Evolutionary conservation across 2,888 invertebrate species (phyloP).

Genomic region (Caenorhabditis virilis): DNA sequence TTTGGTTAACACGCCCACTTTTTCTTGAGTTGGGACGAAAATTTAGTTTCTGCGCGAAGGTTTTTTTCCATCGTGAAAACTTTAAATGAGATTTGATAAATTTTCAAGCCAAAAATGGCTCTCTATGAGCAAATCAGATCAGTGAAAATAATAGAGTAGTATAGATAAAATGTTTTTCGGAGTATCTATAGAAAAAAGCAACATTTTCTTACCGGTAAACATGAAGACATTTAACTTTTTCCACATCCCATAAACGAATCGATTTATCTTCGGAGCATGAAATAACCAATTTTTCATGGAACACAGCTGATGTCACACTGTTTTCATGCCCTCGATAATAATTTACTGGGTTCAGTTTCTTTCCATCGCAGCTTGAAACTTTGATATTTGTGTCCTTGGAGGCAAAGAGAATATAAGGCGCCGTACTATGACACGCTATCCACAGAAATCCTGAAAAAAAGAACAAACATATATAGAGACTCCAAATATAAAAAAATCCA

Average conservation of each 20-base stretch:
- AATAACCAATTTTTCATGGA: constrained; percentile 91
- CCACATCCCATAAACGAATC: constrained; percentile 98
- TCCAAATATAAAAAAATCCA: too few species aligned
- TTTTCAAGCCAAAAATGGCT: too few species aligned
- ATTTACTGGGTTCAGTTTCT: constrained; percentile 89
- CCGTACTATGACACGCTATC: constrained; percentile 92
- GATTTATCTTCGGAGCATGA: constrained; percentile 97
- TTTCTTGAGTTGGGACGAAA: too few species aligned
- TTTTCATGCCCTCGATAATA: constrained; percentile 99
- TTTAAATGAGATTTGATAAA: too few species aligned
- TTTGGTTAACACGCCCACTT: too few species aligned
- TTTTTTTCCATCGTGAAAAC: too few species aligned
- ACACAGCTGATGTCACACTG: constrained; percentile 95
- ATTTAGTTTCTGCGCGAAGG: too few species aligned
- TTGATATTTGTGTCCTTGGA: constrained; percentile 98
- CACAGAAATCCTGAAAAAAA: constrained; percentile 99
- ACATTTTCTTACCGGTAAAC: constrained; percentile 77
- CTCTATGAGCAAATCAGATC: too few species aligned
- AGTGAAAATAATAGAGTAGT: too few species aligned
- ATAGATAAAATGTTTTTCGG: background rate
- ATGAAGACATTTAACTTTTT: constrained; percentile 86
- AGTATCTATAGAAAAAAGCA: background rate
- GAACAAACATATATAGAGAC: too few species aligned
- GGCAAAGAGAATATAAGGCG: constrained; percentile 93
- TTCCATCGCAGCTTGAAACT: constrained; percentile 80